A percentile compares a stretch with the other conserved stretches of the same genome.
phyloP scores from a whole-genome alignment of 1,140 invertebrate genomes.

The Heterodera carotae region DNA sequence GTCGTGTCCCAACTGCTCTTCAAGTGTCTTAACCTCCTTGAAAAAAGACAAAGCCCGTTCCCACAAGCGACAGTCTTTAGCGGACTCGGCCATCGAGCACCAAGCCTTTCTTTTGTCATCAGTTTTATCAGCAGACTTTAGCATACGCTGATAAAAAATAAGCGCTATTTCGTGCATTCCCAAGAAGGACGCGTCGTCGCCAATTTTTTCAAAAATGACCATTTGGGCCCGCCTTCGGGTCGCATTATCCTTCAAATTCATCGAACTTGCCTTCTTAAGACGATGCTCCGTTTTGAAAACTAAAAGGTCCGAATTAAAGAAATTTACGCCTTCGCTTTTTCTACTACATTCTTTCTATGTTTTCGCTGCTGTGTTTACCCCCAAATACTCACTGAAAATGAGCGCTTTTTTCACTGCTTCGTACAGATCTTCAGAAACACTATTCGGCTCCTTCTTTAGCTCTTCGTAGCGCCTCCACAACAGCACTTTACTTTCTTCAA shows the following conservation, averaged over 20 bases:
- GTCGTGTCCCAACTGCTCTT: constrained; percentile 16
- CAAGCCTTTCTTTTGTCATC: constrained; percentile 26
- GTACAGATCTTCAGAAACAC: constrained; percentile 12
- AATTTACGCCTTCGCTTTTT: no score
- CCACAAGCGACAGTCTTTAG: constrained; percentile 23
- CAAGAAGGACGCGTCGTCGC: constrained; percentile 26
- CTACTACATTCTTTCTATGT: no score
- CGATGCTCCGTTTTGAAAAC: constrained; percentile 26
- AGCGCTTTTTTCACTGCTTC: constrained; percentile 15
- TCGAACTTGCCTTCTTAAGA: constrained; percentile 7
- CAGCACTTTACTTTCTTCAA: constrained; percentile 8
- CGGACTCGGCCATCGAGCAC: constrained; percentile 27
- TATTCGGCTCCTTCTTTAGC: constrained; percentile 17
- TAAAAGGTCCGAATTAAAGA: background rate
- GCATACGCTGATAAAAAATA: constrained; percentile 22
- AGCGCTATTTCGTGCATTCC: constrained; percentile 28
- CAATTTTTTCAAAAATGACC: constrained; percentile 27
- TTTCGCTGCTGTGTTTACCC: background rate
- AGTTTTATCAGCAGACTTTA: constrained; percentile 16
- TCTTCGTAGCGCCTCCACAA: constrained; percentile 27
- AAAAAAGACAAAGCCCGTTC: constrained; percentile 12
- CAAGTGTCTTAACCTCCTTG: constrained; percentile 12
- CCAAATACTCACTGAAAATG: constrained; percentile 13
- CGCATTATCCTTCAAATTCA: constrained; percentile 25
- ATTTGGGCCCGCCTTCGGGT: constrained; percentile 19